Evolutionary conservation across 2,797 vertebrate genomes (phyloP).

Genomic region (Prunella strophiata): DNA sequence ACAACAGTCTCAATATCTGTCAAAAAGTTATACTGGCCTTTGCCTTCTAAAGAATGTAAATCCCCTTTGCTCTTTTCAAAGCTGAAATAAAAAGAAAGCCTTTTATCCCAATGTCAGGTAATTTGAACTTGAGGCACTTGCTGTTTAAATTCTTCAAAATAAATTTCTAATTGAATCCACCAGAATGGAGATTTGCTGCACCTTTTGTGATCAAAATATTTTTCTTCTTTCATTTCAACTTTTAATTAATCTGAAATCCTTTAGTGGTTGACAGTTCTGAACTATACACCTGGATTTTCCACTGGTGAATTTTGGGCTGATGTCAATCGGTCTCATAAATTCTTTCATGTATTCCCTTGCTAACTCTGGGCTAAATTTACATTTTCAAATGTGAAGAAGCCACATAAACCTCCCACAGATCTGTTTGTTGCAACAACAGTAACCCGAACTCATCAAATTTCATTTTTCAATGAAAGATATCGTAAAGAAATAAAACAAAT

Average conservation of each 20-base stretch:
- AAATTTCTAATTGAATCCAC: neutral
- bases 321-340: neutral
- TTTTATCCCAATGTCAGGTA: neutral
- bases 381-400: slow-evolving; percentile 16
- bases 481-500: slow-evolving; percentile 15
- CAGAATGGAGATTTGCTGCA: neutral
- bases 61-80: neutral
- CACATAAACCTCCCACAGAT: neutral
- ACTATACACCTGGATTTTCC: neutral
- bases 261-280: neutral
- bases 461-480: neutral
- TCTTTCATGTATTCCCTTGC: neutral
- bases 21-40: neutral
- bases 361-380: slow-evolving; percentile 19
- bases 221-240: neutral
- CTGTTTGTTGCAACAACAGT: slow-evolving; percentile 19
- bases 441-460: neutral
- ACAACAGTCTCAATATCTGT: neutral
- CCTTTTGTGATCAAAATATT: neutral
- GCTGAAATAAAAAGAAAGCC: neutral
- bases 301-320: neutral
- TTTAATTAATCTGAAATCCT: neutral
- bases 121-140: neutral
- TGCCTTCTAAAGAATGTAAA: neutral
- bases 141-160: neutral